These are phyloP conservation scores for Cryptocephalus moraei DNA, from an alignment of 2,888 invertebrate genomes.

Conservation along the genomic window DNA sequence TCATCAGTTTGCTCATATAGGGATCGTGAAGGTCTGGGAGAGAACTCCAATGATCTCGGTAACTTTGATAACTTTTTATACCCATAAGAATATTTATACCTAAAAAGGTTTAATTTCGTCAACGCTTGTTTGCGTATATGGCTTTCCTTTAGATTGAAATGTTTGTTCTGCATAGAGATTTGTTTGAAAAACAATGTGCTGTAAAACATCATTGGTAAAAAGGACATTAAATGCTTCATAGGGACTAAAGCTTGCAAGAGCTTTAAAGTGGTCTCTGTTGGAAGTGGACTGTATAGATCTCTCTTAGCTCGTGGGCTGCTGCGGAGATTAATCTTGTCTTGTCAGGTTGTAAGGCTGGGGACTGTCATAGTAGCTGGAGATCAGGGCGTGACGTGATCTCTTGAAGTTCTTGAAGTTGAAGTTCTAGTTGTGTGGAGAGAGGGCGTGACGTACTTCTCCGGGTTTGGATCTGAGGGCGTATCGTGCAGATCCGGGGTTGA, in stretches of 20 bases:
- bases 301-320: too few relatives aligned
- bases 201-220: neutral
- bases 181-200: too few relatives aligned
- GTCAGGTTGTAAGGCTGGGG: too few relatives aligned
- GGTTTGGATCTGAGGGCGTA: too few relatives aligned
- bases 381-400: too few relatives aligned
- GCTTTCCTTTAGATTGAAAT: neutral
- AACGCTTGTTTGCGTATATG: conserved; percentile 2
- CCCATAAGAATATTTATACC: conserved; percentile 1
- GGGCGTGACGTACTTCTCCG: too few relatives aligned
- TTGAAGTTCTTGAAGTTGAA: neutral
- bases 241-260: neutral
- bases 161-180: neutral
- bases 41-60: conserved; percentile 1
- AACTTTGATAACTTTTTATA: neutral
- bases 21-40: conserved; percentile 1
- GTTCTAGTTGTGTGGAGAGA: too few relatives aligned
- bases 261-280: too few relatives aligned
- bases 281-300: too few relatives aligned
- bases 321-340: too few relatives aligned
- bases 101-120: conserved; percentile 1
- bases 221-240: conserved; percentile 1
- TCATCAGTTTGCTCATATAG: conserved; percentile 1
- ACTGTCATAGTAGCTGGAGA: too few relatives aligned
- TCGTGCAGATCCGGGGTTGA: too few relatives aligned